These are phyloP conservation scores for Synergus gifuensis DNA, from an alignment of 2,888 invertebrate genomes.

Conservation along the genomic window DNA sequence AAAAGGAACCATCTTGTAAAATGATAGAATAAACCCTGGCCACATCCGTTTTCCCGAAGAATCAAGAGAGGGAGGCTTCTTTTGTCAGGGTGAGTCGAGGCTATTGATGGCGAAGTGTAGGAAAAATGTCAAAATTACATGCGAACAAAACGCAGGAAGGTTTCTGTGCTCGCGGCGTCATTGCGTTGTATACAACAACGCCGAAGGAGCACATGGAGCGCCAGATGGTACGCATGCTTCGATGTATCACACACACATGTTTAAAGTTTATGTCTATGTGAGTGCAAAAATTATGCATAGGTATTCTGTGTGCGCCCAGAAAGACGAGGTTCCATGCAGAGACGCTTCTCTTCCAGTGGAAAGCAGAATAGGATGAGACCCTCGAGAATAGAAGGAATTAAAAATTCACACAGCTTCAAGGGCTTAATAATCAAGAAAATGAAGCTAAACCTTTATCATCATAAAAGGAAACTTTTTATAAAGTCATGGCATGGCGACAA, in stretches of 20 bases:
- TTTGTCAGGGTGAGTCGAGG: slow-evolving; percentile 52
- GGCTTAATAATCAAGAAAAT: slow-evolving; percentile 41
- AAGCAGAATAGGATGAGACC: slow-evolving; percentile 51
- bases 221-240: slow-evolving; percentile 72
- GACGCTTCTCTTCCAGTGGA: slow-evolving; percentile 56
- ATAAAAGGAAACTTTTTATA: slow-evolving; percentile 34
- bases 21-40: slow-evolving; percentile 35
- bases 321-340: slow-evolving; percentile 54
- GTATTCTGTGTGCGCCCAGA: slow-evolving; percentile 50
- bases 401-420: slow-evolving; percentile 37
- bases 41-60: slow-evolving; percentile 44
- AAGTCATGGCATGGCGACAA: slow-evolving; percentile 5
- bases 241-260: slow-evolving; percentile 50
- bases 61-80: slow-evolving; percentile 43
- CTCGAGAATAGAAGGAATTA: slow-evolving; percentile 46
- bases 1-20: slow-evolving; percentile 11
- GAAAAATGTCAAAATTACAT: slow-evolving; percentile 64
- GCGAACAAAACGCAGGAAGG: slow-evolving; percentile 61
- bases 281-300: slow-evolving; percentile 41
- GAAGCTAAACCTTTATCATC: slow-evolving; percentile 40
- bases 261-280: slow-evolving; percentile 5
- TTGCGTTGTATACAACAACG: slow-evolving; percentile 44
- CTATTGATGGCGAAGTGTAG: slow-evolving; percentile 56
- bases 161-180: slow-evolving; percentile 55
- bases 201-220: slow-evolving; percentile 66